Conservation (phyloP, 1,140 invertebrate species). For the Mizuhopecten yessoensis region DNA sequence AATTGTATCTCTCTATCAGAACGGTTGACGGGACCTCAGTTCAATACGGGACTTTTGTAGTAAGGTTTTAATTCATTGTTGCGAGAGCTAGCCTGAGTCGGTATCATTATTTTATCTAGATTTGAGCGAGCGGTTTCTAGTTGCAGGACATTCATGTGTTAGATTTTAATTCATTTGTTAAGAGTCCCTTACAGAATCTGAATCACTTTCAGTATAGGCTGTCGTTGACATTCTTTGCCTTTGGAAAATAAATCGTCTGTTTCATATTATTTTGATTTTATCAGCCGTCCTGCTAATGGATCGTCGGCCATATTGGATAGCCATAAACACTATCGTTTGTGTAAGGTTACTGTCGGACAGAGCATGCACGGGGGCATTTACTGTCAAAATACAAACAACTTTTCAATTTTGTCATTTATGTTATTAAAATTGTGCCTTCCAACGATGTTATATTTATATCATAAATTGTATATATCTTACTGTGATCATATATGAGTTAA, state of each 20-base stretch:
- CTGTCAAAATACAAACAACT: slow-evolving; percentile 22
- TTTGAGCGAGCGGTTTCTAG: slow-evolving; percentile 2
- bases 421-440: slow-evolving; percentile 22
- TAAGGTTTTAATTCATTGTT: slow-evolving; percentile 28
- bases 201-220: neutral
- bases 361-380: slow-evolving; percentile 4
- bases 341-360: neutral
- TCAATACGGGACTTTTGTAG: slow-evolving; percentile 26
- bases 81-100: neutral
- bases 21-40: neutral
- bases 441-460: slow-evolving; percentile 21
- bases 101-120: slow-evolving; percentile 36
- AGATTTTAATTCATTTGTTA: slow-evolving; percentile 40
- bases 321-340: neutral
- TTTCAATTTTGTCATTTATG: slow-evolving; percentile 28
- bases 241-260: slow-evolving; percentile 39
- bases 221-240: slow-evolving; percentile 32
- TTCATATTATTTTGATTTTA: slow-evolving; percentile 19
- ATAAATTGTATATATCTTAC: neutral
- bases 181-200: neutral
- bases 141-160: slow-evolving; percentile 33
- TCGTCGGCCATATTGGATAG: slow-evolving; percentile 30
- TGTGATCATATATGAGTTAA: neutral
- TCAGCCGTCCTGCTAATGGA: slow-evolving; percentile 22
- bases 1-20: slow-evolving; percentile 19